Evolutionary conservation across 2,888 invertebrate genomes (phyloP).

Genomic region (Periphyllus acericola): DNA sequence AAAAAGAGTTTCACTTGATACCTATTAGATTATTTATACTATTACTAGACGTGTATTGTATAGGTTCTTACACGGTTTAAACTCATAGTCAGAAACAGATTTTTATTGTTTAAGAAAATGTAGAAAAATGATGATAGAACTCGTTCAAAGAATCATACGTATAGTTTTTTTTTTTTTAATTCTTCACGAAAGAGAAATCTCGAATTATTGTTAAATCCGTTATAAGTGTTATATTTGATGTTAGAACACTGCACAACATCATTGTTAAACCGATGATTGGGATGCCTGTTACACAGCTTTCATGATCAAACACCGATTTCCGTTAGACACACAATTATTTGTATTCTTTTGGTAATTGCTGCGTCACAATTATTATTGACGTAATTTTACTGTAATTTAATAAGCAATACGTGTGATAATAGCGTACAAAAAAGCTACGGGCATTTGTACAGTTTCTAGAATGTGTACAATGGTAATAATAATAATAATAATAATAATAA

Average conservation of each 20-base stretch:
- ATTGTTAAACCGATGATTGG: background rate
- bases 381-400: background rate
- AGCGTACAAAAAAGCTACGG: background rate
- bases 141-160: background rate
- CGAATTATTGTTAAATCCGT: conserved; percentile 10
- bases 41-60: background rate
- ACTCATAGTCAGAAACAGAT: background rate
- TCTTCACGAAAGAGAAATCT: conserved; percentile 24
- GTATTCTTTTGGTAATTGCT: background rate
- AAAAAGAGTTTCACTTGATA: background rate
- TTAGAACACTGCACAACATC: background rate
- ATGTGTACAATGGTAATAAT: background rate
- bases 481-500: background rate
- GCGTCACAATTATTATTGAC: background rate
- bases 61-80: background rate
- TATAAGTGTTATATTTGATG: background rate
- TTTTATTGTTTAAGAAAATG: background rate
- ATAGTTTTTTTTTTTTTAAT: background rate
- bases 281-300: background rate
- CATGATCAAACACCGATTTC: background rate
- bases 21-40: background rate
- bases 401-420: background rate
- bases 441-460: background rate
- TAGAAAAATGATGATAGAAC: background rate
- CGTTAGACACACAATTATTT: background rate